A percentile compares a stretch with the other conserved stretches of the same genome.
Conservation (phyloP, 2,888 invertebrate genomes). For the Habrosyne pyritoides region DNA sequence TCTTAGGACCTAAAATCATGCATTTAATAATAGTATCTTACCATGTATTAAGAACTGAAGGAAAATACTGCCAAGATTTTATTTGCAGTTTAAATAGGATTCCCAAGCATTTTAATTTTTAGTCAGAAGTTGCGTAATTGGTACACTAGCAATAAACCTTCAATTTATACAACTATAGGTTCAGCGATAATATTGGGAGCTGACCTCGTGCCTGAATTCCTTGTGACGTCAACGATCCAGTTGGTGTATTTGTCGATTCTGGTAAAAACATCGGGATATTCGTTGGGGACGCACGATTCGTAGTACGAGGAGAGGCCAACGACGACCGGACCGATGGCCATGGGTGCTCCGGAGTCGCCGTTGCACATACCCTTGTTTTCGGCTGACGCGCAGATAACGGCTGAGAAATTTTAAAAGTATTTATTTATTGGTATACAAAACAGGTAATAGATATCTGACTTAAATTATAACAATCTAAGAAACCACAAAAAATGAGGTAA, state of each 20-base stretch:
- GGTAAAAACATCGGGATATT: slow-evolving; percentile 52
- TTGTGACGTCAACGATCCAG: slow-evolving; percentile 57
- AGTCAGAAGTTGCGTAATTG: too few species aligned
- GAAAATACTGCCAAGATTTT: background rate
- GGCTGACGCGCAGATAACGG: slow-evolving; percentile 50
- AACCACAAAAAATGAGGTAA: too few species aligned
- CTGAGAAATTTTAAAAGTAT: slow-evolving; percentile 31
- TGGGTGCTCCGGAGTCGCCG: slow-evolving; percentile 64
- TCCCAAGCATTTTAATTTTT: too few species aligned
- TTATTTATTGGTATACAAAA: too few species aligned
- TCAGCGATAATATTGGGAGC: slow-evolving; percentile 8
- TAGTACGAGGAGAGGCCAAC: slow-evolving; percentile 50
- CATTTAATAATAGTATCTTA: background rate
- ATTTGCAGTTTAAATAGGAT: too few species aligned
- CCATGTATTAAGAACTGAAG: background rate
- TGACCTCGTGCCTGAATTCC: slow-evolving; percentile 18
- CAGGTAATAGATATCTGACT: too few species aligned
- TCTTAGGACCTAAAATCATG: background rate
- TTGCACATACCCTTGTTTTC: slow-evolving; percentile 46
- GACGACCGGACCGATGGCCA: slow-evolving; percentile 41
- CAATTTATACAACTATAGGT: background rate
- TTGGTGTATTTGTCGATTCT: slow-evolving; percentile 49
- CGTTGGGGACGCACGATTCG: slow-evolving; percentile 37
- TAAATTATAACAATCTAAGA: too few species aligned
- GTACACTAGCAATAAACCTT: too few species aligned